Evolutionary conservation across 2,113 vertebrate species (phyloP).

Genomic region (Cottus gobio): DNA sequence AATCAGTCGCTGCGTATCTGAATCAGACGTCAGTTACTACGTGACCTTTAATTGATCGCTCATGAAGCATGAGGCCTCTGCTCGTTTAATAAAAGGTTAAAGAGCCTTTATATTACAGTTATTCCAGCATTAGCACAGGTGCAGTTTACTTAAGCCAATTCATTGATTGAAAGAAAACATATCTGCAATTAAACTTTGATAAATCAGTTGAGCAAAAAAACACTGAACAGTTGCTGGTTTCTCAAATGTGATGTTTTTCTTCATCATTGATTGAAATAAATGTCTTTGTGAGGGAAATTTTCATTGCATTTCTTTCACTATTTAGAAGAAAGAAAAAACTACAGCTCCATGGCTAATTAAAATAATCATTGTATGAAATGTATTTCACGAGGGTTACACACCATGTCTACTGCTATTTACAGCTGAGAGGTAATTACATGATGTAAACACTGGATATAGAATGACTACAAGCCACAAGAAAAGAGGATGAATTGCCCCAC

Average conservation of each 20-base stretch:
- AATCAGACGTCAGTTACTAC: background rate
- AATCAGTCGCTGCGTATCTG: background rate
- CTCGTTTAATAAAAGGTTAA: background rate
- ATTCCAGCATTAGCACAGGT: background rate
- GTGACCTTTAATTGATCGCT: background rate
- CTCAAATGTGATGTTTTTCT: background rate
- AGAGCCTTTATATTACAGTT: background rate
- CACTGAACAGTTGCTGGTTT: background rate
- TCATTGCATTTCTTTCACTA: background rate
- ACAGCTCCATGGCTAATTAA: background rate
- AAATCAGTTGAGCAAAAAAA: background rate
- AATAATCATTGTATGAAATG: background rate
- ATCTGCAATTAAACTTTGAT: background rate
- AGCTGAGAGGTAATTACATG: slow-evolving; percentile 7
- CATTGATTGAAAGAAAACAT: background rate
- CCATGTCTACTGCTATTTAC: background rate
- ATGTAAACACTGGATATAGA: background rate
- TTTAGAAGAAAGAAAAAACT: background rate
- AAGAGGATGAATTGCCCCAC: background rate
- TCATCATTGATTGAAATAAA: background rate
- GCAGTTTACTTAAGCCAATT: background rate
- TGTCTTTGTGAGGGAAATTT: background rate
- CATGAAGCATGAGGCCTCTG: background rate
- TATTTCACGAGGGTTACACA: background rate
- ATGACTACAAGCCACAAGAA: background rate